Percentiles rank a stretch among this genome's conserved stretches.
phyloP scores from a whole-genome alignment of 2,888 invertebrate species.

The Acanthopleura granulata region DNA sequence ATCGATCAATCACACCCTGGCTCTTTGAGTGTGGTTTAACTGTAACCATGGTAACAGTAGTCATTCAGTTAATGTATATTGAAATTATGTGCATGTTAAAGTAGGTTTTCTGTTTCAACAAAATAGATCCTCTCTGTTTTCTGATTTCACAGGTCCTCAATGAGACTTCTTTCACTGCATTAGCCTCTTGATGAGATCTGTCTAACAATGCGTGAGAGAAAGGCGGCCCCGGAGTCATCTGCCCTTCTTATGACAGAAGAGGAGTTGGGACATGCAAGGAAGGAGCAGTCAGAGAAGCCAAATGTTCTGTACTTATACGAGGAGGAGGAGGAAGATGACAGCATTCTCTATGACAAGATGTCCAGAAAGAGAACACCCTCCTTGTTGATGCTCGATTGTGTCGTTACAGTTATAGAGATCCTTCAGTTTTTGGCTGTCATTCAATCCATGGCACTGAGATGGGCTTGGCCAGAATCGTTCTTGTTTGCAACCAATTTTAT shows the following conservation, averaged over 20 bases:
- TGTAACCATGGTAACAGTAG: too few relatives aligned
- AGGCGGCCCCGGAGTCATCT: background rate
- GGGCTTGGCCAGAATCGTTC: conserved; percentile 59
- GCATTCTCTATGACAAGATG: conserved; percentile 44
- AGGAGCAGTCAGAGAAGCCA: background rate
- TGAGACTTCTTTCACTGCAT: too few relatives aligned
- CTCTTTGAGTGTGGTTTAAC: too few relatives aligned
- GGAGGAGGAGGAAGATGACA: conserved; percentile 46
- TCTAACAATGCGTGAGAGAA: background rate
- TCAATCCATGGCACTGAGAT: conserved; percentile 60
- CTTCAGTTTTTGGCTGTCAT: conserved; percentile 59
- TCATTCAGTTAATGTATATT: too few relatives aligned
- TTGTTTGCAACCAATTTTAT: conserved; percentile 44
- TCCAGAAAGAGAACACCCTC: conserved; percentile 51
- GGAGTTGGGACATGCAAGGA: background rate
- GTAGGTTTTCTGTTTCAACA: too few relatives aligned
- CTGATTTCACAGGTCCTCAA: too few relatives aligned
- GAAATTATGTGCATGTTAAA: too few relatives aligned
- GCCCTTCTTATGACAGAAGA: background rate
- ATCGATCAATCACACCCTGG: too few relatives aligned
- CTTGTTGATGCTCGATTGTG: conserved; percentile 50
- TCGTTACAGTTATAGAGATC: conserved; percentile 50
- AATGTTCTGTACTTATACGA: background rate
- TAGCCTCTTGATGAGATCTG: too few relatives aligned
- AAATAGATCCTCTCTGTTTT: too few relatives aligned